Evolutionary conservation across 64 coral and sea anemone species (phyloP).

Genomic region (Acropora tenuis): DNA sequence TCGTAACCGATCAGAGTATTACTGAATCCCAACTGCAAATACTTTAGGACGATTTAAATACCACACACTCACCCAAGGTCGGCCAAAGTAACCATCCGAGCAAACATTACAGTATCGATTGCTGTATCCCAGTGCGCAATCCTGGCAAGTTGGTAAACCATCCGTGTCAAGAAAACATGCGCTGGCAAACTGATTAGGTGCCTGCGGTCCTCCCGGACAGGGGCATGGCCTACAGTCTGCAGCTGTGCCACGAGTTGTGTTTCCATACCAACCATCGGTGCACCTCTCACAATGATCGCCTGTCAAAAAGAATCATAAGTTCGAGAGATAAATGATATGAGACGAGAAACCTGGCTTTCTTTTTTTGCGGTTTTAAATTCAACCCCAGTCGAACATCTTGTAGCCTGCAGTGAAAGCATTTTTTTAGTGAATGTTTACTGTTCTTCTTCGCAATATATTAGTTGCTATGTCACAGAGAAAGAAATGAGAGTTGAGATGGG

Average conservation of each 20-base stretch:
- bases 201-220: slow-evolving; percentile 65
- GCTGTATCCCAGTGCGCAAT: slow-evolving; percentile 69
- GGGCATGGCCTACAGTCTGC: slow-evolving; percentile 76
- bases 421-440: too few species aligned
- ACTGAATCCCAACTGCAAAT: too few species aligned
- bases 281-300: slow-evolving; percentile 93
- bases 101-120: slow-evolving; percentile 74
- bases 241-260: slow-evolving; percentile 67
- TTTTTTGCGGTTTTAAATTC: too few species aligned
- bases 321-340: too few species aligned
- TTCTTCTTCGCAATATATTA: too few species aligned
- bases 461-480: too few species aligned
- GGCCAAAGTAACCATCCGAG: slow-evolving; percentile 78
- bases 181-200: slow-evolving; percentile 69
- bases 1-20: too few species aligned
- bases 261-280: slow-evolving; percentile 89
- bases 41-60: too few species aligned
- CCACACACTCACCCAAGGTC: slow-evolving; percentile 61
- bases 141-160: slow-evolving; percentile 69
- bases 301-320: slow-evolving; percentile 8
- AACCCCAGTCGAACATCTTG: too few species aligned
- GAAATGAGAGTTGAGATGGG: too few species aligned
- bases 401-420: too few species aligned
- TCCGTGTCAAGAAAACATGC: slow-evolving; percentile 66
- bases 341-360: too few species aligned